Evolutionary conservation across 2,888 invertebrate genomes (phyloP), one percentile per base, ranked within the genome.

Genomic region (Diplazon laetatorius): DNA sequence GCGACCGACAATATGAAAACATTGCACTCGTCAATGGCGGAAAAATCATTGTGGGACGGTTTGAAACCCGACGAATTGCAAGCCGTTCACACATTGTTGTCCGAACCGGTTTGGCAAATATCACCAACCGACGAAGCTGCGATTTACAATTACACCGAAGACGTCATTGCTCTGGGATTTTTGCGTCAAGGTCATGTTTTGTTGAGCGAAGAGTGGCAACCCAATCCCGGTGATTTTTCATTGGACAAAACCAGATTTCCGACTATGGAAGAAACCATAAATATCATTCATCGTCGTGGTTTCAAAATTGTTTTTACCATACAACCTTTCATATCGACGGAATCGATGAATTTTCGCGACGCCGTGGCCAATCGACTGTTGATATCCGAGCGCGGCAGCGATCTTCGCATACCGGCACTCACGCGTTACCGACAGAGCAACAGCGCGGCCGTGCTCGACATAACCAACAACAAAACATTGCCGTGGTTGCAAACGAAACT

Each of bases 271-370:
- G 94, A 95, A 73, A 96, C 96, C 1, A 95, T 97, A 6, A 95
- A 96, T 83, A 95, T 96, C 65, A 92, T 97, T 42, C 95, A 95
- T 81, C 93, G 97, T 37, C 92, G 97, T 80, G 97, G 97, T 0
- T 98, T 98, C 82, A 94, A 96, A 86, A 95, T 98, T 12, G 96
- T 96, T 0, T 94, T 98, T 82, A 95, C 97, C n/a, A 94, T 98
- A 0, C 97, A 97, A 87, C 98, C 98, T 0, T 98, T 97, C 88
- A 95, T 98, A 37, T 95, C 96, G 65, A 96, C 97, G 0, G 96
- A 97, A 85, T 97, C 97, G 81, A 91, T 92, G 1, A 96, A 95
- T 85, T 98, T 97, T 87, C 94, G 94, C 66, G 95, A 96, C 84
- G 95, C 96, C 0, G 96, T 97, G 0, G 93, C 94, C 63, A 94